A percentile compares a stretch with the other conserved stretches of the same genome.
Evolutionary conservation across 1,140 invertebrate genomes (phyloP).

Genomic region (Drosophila navojoa): DNA sequence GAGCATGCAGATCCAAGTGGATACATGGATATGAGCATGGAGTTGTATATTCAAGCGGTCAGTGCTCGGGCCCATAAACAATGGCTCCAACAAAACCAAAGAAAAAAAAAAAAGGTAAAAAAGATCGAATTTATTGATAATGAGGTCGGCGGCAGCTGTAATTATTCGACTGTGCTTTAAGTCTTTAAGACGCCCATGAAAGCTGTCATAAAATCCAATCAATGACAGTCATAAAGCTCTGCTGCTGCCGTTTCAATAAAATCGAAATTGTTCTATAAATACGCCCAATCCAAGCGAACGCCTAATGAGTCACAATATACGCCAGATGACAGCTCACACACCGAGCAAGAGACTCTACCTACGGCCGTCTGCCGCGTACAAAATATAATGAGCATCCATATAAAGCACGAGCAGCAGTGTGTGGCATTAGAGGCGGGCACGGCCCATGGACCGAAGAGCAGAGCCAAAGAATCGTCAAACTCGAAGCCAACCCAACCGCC

Average conservation of each 20-base stretch:
- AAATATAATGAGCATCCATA: too few species aligned
- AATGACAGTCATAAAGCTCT: constrained; percentile 23
- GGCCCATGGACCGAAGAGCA: too few species aligned
- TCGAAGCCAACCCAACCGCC: too few species aligned
- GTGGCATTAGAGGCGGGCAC: too few species aligned
- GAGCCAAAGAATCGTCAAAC: too few species aligned
- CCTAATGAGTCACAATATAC: constrained; percentile 13
- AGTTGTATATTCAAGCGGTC: constrained; percentile 17
- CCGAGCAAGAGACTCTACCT: too few species aligned
- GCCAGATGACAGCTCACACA: background rate
- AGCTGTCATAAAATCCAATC: constrained; percentile 33
- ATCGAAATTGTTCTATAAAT: constrained; percentile 17
- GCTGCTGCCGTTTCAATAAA: constrained; percentile 9
- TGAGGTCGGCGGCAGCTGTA: constrained; percentile 9
- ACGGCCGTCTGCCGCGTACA: too few species aligned
- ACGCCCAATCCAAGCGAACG: background rate
- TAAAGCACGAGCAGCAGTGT: too few species aligned
- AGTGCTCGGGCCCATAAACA: constrained; percentile 29
- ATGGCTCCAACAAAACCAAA: background rate
- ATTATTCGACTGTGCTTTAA: constrained; percentile 29
- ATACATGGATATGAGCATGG: constrained; percentile 6
- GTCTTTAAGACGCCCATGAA: constrained; percentile 16
- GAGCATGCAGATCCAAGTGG: constrained; percentile 31
- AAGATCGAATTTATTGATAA: constrained; percentile 7
- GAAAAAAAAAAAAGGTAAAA: background rate